phyloP scores from a whole-genome alignment of 2,888 invertebrate genomes.

The Sylvicola fuscatus region DNA sequence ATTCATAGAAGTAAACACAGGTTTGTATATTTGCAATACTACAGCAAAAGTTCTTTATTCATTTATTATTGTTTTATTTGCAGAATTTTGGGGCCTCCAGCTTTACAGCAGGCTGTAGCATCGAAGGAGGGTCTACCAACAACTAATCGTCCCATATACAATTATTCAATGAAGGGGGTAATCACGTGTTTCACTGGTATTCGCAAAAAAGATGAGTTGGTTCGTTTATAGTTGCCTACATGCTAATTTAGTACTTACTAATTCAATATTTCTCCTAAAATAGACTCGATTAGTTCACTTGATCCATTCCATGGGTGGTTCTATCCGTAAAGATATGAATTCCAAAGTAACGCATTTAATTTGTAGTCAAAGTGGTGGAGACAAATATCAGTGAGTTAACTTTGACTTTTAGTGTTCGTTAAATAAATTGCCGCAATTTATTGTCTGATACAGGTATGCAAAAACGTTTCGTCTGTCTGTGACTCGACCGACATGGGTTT shows the following conservation, averaged over 20 bases:
- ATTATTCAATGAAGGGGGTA: constrained; percentile 69
- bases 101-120: constrained; percentile 51
- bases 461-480: constrained; percentile 76
- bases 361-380: constrained; percentile 50
- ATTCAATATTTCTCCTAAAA: too few relatives aligned
- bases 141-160: constrained; percentile 58
- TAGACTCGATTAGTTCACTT: constrained; percentile 71
- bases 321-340: constrained; percentile 77
- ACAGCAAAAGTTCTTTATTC: constrained; percentile 1
- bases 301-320: constrained; percentile 93
- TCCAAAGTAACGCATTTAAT: constrained; percentile 84
- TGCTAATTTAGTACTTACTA: too few relatives aligned
- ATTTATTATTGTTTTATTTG: constrained; percentile 9
- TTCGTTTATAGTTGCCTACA: constrained; percentile 28
- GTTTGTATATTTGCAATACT: constrained; percentile 24
- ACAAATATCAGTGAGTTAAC: background rate
- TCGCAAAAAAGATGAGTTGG: constrained; percentile 73
- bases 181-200: constrained; percentile 87
- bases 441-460: constrained; percentile 39
- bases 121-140: constrained; percentile 46
- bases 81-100: constrained; percentile 64
- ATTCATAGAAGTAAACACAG: constrained; percentile 39
- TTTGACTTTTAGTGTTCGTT: too few relatives aligned
- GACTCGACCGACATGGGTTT: constrained; percentile 74
- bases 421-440: background rate